Evolutionary conservation across 2,797 vertebrate species (phyloP).

Genomic region (Cirrhinus mrigala): DNA sequence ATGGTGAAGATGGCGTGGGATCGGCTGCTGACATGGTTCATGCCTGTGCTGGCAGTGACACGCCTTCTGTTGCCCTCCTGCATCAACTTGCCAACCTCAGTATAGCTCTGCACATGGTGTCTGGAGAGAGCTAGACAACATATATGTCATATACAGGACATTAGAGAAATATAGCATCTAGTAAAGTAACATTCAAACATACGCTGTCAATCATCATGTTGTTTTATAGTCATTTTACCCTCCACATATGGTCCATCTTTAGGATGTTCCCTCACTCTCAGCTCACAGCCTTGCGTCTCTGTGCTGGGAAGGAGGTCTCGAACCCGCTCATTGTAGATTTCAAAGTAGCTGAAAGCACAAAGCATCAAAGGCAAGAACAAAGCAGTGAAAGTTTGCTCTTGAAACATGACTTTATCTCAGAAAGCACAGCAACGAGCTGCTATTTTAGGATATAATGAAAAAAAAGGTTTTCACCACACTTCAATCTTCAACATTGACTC

Average conservation of each 20-base stretch:
- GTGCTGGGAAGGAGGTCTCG: slow-evolving; percentile 94
- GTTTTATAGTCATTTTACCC: slow-evolving; percentile 76
- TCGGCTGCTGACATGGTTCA: slow-evolving; percentile 96
- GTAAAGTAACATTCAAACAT: neutral
- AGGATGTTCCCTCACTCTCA: slow-evolving; percentile 93
- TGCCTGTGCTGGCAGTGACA: slow-evolving; percentile 91
- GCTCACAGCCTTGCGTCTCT: slow-evolving; percentile 91
- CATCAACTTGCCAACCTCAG: slow-evolving; percentile 94
- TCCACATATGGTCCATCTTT: slow-evolving; percentile 97
- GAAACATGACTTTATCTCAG: slow-evolving; percentile 1
- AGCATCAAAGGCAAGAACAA: slow-evolving; percentile 53
- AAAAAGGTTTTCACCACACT: neutral
- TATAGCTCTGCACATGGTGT: slow-evolving; percentile 95
- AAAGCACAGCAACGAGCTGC: neutral
- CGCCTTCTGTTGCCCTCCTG: slow-evolving; percentile 94
- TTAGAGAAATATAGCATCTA: neutral
- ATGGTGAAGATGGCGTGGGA: slow-evolving; percentile 98
- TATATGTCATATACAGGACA: neutral
- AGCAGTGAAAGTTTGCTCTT: slow-evolving; percentile 9
- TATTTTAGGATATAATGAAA: neutral
- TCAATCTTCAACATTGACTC: slow-evolving; percentile 9
- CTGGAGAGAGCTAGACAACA: slow-evolving; percentile 88
- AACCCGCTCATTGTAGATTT: slow-evolving; percentile 96
- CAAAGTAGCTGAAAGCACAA: slow-evolving; percentile 85
- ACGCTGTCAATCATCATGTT: neutral